These are phyloP conservation scores for Megalops cyprinoides DNA, from an alignment of 2,797 vertebrate genomes.

Conservation along the genomic window DNA sequence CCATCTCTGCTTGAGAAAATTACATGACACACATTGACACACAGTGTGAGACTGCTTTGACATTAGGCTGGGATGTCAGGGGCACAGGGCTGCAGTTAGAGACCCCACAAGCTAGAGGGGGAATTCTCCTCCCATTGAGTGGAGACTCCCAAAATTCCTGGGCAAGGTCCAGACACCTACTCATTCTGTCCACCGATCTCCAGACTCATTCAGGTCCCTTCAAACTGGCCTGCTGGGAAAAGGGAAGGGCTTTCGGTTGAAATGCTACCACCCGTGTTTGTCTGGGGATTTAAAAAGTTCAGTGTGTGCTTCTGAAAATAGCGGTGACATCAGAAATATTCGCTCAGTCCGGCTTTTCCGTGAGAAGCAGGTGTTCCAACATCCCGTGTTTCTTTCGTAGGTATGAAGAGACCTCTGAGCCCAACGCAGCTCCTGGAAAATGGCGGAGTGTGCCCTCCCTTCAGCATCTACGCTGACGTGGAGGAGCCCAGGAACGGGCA, in stretches of 20 bases:
- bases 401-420: constrained; percentile 76
- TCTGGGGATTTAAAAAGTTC: neutral
- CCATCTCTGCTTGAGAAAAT: too few species aligned
- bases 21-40: too few species aligned
- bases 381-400: constrained; percentile 52
- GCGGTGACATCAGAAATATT: too few species aligned
- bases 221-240: neutral
- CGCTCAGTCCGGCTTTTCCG: neutral
- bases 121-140: constrained; percentile 22
- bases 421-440: constrained; percentile 72
- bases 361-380: neutral
- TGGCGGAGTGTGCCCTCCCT: constrained; percentile 76
- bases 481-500: constrained; percentile 67
- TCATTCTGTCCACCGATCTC: neutral
- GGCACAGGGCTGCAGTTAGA: constrained; percentile 31
- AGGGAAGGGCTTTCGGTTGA: neutral
- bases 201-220: neutral
- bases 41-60: too few species aligned
- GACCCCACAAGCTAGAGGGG: constrained; percentile 10
- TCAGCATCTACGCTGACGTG: constrained; percentile 72
- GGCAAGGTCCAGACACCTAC: constrained; percentile 24
- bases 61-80: constrained; percentile 33
- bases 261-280: too few species aligned
- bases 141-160: constrained; percentile 23
- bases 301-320: too few species aligned